These are phyloP conservation scores for Ophion obscuratus DNA, from an alignment of 2,888 invertebrate genomes.

Conservation along the genomic window DNA sequence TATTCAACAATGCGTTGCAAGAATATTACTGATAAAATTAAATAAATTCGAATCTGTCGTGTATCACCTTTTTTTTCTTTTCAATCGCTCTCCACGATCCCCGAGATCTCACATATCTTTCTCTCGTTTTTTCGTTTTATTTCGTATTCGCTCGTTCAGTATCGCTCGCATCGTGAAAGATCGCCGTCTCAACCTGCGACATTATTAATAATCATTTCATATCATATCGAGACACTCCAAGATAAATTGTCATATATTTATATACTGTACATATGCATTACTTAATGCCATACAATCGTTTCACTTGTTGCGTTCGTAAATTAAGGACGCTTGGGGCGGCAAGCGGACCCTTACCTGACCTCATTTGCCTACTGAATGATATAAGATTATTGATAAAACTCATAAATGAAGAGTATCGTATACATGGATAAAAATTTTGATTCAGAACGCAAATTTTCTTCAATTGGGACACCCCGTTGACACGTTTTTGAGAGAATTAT, in stretches of 20 bases:
- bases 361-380: not conserved
- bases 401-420: not conserved
- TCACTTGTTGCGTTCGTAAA: slow-evolving; percentile 11
- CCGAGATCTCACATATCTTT: slow-evolving; percentile 46
- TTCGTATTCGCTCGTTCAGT: slow-evolving; percentile 69
- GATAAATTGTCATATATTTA: slow-evolving; percentile 29
- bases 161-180: slow-evolving; percentile 76
- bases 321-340: slow-evolving; percentile 31
- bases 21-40: slow-evolving; percentile 27
- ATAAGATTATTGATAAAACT: not conserved
- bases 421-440: not conserved
- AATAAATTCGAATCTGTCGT: slow-evolving; percentile 51
- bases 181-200: slow-evolving; percentile 79
- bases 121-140: slow-evolving; percentile 55
- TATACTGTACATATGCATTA: slow-evolving; percentile 4
- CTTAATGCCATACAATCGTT: slow-evolving; percentile 28
- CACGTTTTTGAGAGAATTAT: not conserved
- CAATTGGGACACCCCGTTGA: not conserved
- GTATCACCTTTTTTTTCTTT: slow-evolving; percentile 38
- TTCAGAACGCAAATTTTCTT: not conserved
- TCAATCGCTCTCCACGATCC: slow-evolving; percentile 37
- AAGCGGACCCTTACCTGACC: not conserved
- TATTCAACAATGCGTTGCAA: slow-evolving; percentile 41
- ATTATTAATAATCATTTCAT: slow-evolving; percentile 73
- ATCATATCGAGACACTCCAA: slow-evolving; percentile 46